Evolutionary conservation across 2,113 vertebrate genomes (phyloP).

Genomic region (Antechinus flavipes): DNA sequence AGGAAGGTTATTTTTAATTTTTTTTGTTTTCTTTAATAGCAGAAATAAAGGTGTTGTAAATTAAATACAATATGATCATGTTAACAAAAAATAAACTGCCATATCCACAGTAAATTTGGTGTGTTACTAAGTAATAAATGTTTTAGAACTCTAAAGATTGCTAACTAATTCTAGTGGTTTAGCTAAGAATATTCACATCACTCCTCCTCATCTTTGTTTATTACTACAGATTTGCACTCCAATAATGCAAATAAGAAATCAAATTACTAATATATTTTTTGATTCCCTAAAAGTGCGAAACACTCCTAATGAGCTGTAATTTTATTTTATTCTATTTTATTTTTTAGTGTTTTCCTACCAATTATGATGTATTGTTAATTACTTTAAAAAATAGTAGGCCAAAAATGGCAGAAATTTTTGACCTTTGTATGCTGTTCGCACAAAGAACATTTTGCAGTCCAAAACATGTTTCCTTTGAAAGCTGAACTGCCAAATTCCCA

Average conservation of each 20-base stretch:
- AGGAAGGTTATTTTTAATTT: neutral
- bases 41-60: neutral
- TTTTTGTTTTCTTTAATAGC: neutral
- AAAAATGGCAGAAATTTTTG: neutral
- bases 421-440: neutral
- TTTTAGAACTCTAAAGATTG: neutral
- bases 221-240: neutral
- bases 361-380: neutral
- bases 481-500: neutral
- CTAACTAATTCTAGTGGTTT: neutral
- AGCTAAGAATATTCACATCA: neutral
- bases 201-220: neutral
- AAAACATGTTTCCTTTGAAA: neutral
- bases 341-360: neutral
- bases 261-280: neutral
- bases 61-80: neutral
- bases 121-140: neutral
- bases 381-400: neutral
- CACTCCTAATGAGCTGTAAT: neutral
- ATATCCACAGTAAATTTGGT: neutral
- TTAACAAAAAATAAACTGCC: neutral
- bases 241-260: neutral
- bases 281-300: constrained; percentile 2
- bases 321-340: neutral
- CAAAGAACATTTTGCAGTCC: neutral